These are phyloP conservation scores for Agriopis leucophaearia DNA, from an alignment of 2,888 invertebrate species.

Conservation along the genomic window DNA sequence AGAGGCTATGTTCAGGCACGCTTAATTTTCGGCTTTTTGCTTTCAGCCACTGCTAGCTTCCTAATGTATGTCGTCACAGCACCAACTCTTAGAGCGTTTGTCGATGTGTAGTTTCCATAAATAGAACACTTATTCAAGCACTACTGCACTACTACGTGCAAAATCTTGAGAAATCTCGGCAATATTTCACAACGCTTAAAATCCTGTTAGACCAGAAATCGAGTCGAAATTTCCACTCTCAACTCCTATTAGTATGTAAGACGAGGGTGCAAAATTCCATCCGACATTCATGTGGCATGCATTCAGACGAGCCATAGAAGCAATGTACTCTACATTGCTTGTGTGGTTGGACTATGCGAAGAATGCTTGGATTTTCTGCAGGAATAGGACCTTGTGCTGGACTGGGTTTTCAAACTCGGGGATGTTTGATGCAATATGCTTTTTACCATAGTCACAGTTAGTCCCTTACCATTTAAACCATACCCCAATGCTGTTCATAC, in stretches of 20 bases:
- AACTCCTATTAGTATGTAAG: constrained; percentile 30
- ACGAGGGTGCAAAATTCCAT: constrained; percentile 26
- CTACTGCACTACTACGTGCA: not conserved
- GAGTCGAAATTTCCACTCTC: constrained; percentile 19
- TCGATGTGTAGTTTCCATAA: not conserved
- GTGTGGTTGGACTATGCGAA: constrained; percentile 6
- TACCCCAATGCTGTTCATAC: too few relatives aligned
- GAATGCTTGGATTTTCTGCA: constrained; percentile 16
- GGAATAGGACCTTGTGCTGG: constrained; percentile 14
- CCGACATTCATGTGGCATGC: constrained; percentile 23
- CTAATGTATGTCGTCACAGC: too few relatives aligned
- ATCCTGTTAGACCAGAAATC: not conserved
- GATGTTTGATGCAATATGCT: not conserved
- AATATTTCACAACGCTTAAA: not conserved
- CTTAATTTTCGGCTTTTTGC: too few relatives aligned
- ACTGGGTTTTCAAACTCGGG: not conserved
- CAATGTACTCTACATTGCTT: constrained; percentile 27
- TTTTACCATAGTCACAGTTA: too few relatives aligned
- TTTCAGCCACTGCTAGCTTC: too few relatives aligned
- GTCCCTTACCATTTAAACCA: too few relatives aligned
- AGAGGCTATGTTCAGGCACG: too few relatives aligned
- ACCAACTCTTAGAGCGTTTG: too few relatives aligned
- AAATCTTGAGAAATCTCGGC: not conserved
- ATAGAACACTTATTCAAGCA: not conserved
- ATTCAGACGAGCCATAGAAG: constrained; percentile 25